A percentile compares a stretch with the other conserved stretches of the same genome.
Evolutionary conservation across 2,888 invertebrate species (phyloP).

Genomic region (Buathra laborator): DNA sequence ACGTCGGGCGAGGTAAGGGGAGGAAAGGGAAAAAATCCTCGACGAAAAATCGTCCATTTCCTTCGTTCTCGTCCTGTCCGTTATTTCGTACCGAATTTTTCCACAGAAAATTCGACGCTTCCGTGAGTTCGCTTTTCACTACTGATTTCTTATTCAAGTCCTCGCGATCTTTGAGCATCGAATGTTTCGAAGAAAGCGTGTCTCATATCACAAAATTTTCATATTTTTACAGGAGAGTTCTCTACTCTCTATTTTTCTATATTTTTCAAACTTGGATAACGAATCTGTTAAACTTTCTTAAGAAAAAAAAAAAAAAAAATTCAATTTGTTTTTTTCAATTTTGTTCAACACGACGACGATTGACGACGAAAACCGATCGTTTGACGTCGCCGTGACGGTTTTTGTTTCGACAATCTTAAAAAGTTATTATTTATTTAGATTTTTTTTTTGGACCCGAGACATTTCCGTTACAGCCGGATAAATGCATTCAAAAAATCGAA

Average conservation of each 20-base stretch:
- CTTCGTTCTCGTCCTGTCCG: conserved; percentile 9
- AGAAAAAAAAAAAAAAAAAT: neutral
- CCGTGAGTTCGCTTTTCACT: conserved; percentile 24
- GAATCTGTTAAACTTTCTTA: neutral
- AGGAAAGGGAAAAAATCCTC: conserved; percentile 1
- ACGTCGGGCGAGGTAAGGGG: neutral
- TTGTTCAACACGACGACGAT: neutral
- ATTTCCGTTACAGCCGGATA: neutral
- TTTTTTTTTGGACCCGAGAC: neutral
- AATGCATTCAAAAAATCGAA: neutral
- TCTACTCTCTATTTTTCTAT: neutral
- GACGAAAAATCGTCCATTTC: conserved; percentile 6
- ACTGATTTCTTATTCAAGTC: conserved; percentile 37
- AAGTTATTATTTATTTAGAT: neutral
- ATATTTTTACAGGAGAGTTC: neutral
- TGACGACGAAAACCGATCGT: too few relatives aligned
- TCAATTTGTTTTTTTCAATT: neutral
- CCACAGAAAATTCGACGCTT: conserved; percentile 59
- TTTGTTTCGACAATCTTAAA: too few relatives aligned
- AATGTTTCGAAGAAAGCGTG: neutral
- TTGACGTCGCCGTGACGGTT: too few relatives aligned
- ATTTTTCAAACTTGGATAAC: neutral
- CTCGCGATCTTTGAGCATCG: neutral
- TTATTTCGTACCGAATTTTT: conserved; percentile 61
- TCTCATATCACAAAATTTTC: neutral